Conservation (phyloP, 2,888 invertebrate genomes). For the Myopa tessellatipennis region DNA sequence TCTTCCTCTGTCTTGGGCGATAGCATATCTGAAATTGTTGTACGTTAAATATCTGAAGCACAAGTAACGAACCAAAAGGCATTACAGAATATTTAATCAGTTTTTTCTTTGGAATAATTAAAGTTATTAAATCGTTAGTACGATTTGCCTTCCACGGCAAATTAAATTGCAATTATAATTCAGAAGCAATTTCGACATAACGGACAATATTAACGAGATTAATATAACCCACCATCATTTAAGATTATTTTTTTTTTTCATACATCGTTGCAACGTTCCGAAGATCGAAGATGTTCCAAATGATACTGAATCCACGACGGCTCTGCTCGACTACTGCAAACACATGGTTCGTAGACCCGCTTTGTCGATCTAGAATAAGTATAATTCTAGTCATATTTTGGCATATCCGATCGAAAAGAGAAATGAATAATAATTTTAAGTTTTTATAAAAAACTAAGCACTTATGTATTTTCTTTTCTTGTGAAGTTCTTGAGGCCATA, state of each 20-base stretch:
- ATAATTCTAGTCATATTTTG: neutral
- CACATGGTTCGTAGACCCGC: conserved; percentile 71
- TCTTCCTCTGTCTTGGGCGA: conserved; percentile 49
- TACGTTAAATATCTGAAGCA: conserved; percentile 40
- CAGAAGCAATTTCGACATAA: no score
- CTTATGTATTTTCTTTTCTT: conserved; percentile 50
- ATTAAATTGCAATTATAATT: no score
- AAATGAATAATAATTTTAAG: neutral
- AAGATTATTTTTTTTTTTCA: conserved; percentile 46
- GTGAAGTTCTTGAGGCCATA: conserved; percentile 80
- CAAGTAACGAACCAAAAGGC: no score
- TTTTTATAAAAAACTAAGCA: neutral
- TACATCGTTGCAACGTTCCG: conserved; percentile 54
- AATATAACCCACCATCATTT: neutral
- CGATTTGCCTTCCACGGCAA: no score
- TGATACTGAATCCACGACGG: conserved; percentile 81
- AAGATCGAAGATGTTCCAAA: conserved; percentile 77
- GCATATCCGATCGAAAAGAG: neutral
- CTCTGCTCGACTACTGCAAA: conserved; percentile 84
- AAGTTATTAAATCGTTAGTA: no score
- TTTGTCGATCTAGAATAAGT: neutral
- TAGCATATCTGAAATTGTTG: conserved; percentile 54
- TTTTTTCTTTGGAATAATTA: no score
- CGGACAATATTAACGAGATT: neutral
- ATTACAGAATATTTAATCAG: no score